Evolutionary conservation across 2,888 invertebrate genomes (phyloP), one percentile per base, ranked within the genome.

Genomic region (Amphipoea lucens): DNA sequence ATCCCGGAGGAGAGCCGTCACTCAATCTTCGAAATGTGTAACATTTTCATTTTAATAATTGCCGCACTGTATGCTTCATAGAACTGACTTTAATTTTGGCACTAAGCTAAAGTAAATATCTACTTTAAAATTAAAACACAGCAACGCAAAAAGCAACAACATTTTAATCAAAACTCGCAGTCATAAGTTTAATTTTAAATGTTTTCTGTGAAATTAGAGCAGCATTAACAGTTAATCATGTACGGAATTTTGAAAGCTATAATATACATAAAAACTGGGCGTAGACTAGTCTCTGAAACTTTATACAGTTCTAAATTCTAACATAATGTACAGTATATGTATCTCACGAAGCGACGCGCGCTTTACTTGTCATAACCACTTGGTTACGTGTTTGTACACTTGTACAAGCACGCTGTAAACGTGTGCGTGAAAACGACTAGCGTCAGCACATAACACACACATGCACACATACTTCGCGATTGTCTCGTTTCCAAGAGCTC

Each of bases 81-180:
- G 36, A 36, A 70, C 51, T 14, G 9, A 23, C 9, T 54, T 51
- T 23, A 14, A 40, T 40, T 70, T 40, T 12, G 12, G 1, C 3
- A 17, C 29, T 42, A 54, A 36, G 6, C 11, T 20, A 14, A 42
- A 42, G 9, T 54, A n/a, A 45, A 42, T 40, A 40, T 40, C 40
- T 40, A 40, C 40, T 40, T 40, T 40, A 40, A 40, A 40, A 40
- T 5, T 40, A 40, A 40, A 3, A 40, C 40, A 40, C 40, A 40
- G 40, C 4, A 40, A 40, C 4, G 36, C 36, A 45, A 23, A 54
- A 48, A 42, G 7, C 20, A 51, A 51, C 12, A n/a, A 65, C 48
- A 82, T 74, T 79, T 82, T 74, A 60, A 60, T 79, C 36, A 82
- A 60, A 42, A 75, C 42, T 40, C 23, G 14, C 48, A 54, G 29